Conservation (phyloP, 2,888 invertebrate genomes). For the Diplolepis rosae region DNA sequence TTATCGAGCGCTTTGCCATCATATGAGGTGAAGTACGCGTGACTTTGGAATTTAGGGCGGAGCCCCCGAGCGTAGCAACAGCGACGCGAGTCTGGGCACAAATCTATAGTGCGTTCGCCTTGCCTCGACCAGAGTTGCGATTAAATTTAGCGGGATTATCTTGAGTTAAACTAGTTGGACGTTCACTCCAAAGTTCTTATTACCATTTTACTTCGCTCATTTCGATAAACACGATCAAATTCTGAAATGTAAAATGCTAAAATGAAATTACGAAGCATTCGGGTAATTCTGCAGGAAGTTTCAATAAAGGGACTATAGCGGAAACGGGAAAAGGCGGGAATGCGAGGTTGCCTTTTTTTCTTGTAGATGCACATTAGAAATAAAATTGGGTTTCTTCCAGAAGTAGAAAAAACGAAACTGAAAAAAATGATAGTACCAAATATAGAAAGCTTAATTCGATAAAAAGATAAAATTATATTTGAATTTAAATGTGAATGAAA, state of each 20-base stretch:
- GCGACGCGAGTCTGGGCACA: slow-evolving; percentile 24
- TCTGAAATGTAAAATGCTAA: not conserved
- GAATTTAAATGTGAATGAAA: too few relatives aligned
- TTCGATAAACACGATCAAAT: not conserved
- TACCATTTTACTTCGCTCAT: not conserved
- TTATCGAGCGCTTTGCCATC: slow-evolving; percentile 23
- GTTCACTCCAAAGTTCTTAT: slow-evolving; percentile 4
- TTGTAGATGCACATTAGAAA: not conserved
- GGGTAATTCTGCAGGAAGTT: not conserved
- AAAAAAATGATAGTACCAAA: too few relatives aligned
- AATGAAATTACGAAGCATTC: not conserved
- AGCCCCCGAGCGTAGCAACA: slow-evolving; percentile 53
- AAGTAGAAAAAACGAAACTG: too few relatives aligned
- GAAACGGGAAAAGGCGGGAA: not conserved
- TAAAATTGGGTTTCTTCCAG: not conserved
- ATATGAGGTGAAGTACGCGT: slow-evolving; percentile 23
- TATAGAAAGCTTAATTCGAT: too few relatives aligned
- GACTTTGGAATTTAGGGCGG: slow-evolving; percentile 53
- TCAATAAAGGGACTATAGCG: not conserved
- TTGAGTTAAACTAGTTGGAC: not conserved
- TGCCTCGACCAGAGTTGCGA: slow-evolving; percentile 18
- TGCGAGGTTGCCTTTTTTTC: not conserved
- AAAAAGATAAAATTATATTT: too few relatives aligned
- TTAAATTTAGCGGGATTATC: slow-evolving; percentile 24
- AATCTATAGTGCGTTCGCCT: slow-evolving; percentile 9